Percentiles rank a stretch among this genome's conserved stretches.
Evolutionary conservation across 2,113 vertebrate species (phyloP).

Genomic region (Microcebus jonahi): DNA sequence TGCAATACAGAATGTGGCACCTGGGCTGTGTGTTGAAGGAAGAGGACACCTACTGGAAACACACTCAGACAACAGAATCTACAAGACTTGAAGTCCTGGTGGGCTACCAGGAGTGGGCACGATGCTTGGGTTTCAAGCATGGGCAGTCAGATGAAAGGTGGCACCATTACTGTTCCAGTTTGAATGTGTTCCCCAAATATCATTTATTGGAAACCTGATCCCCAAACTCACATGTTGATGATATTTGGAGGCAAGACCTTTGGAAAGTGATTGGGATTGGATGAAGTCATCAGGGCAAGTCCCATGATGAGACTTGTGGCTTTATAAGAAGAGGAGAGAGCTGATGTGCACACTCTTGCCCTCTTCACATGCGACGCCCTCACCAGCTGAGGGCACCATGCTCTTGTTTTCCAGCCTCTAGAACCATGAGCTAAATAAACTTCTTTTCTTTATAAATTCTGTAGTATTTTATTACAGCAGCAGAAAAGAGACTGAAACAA

Average conservation of each 20-base stretch:
- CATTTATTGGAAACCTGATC: background rate
- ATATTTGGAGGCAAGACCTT: background rate
- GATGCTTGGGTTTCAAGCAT: background rate
- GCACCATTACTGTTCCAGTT: background rate
- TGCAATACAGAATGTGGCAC: background rate
- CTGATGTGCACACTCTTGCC: background rate
- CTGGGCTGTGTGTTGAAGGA: background rate
- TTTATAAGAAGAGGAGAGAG: background rate
- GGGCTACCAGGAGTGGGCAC: accelerated
- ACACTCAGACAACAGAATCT: background rate
- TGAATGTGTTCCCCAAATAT: background rate
- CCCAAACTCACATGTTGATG: background rate
- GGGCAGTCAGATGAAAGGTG: background rate
- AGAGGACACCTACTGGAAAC: background rate
- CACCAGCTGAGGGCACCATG: background rate
- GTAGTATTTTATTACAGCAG: background rate
- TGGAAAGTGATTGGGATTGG: background rate
- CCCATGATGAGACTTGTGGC: background rate
- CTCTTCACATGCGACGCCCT: background rate
- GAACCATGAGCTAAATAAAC: background rate
- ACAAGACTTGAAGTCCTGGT: background rate
- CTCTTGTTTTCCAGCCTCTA: background rate
- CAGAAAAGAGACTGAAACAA: background rate
- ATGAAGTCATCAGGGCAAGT: background rate
- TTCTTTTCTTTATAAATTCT: background rate